Base-by-base conservation (phyloP, 2,113 vertebrate genomes). In the Thunnus maccoyii region DNA sequence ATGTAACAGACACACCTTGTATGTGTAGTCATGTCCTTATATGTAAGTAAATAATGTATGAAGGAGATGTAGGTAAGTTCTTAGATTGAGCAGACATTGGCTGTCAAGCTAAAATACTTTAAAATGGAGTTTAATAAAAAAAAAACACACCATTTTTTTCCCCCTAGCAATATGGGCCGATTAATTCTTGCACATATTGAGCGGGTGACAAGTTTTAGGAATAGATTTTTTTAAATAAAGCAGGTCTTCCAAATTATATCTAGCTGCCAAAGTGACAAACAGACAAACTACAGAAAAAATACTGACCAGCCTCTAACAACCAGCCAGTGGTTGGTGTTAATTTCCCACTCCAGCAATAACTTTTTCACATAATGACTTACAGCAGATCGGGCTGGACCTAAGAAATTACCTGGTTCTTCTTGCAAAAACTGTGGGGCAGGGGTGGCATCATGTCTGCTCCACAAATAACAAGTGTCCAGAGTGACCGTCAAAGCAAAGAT, bases 381-480 rank as follows among this genome's bases (percentile, higher is more conserved):
- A 71, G 65, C 68, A 62, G 52, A 56, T 60, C 16, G 41, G 3
- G 15, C 11, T 32, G 64, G 63, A 72, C 25, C 14, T 17, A 20
- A 69, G 61, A 77, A 55, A 83, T 44, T 1, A 41, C 47, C 62
- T n/a, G 30, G 54, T 71, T 81, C 63, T 50, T 81, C 62, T 61
- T 36, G 54, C 47, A 72, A 48, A 63, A 25, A 48, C 22, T 17
- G 16, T 44, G 18, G 16, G 52, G 16, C 36, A 11, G n/a, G 36
- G 47, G 55, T 52, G 52, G 55, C 62, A 80, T 22, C 25, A 73
- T 76, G 76, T 76, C 78, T 72, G 58, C n/a, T 44, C 46, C 60
- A 78, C 63, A 89, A 72, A 83, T 76, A 88, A 78, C 61, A 62
- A 52, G 46, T 47, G 58, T 86, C 82, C 76, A 72, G 55, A 74